A percentile compares a stretch with the other conserved stretches of the same genome.
Conservation (phyloP, 2,797 vertebrate species). For the Rhyacichthys aspro region DNA sequence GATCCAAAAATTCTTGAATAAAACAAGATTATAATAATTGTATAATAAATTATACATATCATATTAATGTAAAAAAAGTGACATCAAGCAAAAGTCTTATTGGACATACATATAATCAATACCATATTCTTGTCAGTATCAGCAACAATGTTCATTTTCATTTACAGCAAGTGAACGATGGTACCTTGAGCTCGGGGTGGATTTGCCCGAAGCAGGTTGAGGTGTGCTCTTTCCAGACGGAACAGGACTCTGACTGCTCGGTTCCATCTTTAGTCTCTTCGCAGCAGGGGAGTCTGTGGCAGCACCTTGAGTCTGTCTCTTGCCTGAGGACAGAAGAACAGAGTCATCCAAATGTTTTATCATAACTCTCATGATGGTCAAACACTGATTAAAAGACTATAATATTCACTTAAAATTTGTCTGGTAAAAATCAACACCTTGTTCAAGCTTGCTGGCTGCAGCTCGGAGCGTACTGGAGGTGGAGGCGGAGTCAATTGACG, state of each 20-base stretch:
- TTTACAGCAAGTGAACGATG: background rate
- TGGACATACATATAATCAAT: too few relatives aligned
- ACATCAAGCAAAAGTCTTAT: too few relatives aligned
- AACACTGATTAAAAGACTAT: too few relatives aligned
- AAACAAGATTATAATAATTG: too few relatives aligned
- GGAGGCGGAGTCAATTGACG: conserved; percentile 82
- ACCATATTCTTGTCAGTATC: too few relatives aligned
- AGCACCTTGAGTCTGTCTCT: conserved; percentile 71
- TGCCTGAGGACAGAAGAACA: conserved; percentile 68
- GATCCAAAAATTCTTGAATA: too few relatives aligned
- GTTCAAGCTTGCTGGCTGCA: conserved; percentile 90
- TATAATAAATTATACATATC: too few relatives aligned
- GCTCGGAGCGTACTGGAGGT: conserved; percentile 89
- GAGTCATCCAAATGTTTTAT: too few relatives aligned
- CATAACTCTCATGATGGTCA: too few relatives aligned
- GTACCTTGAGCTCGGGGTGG: conserved; percentile 88
- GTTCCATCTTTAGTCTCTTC: conserved; percentile 88
- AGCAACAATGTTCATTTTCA: too few relatives aligned
- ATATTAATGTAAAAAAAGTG: too few relatives aligned
- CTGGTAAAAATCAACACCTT: conserved; percentile 70
- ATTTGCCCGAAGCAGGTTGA: conserved; percentile 90
- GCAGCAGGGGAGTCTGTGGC: conserved; percentile 80
- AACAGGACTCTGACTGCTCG: conserved; percentile 81
- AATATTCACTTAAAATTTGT: background rate
- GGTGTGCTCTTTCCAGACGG: conserved; percentile 89